Evolutionary conservation across 2,797 vertebrate species (phyloP).

Genomic region (Octomys mimax): DNA sequence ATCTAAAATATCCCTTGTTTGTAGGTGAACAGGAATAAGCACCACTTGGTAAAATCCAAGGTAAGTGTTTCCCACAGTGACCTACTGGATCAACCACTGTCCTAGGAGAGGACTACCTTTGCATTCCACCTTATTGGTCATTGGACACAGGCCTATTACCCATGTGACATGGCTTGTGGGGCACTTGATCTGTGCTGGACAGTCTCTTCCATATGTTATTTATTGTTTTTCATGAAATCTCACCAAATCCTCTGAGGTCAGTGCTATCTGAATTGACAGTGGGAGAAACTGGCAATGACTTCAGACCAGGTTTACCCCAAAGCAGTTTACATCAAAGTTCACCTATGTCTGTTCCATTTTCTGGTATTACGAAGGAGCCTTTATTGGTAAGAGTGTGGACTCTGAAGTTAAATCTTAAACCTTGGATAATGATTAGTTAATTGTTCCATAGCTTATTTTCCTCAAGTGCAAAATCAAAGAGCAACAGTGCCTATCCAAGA

Average conservation of each 20-base stretch:
- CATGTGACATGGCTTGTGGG: not conserved
- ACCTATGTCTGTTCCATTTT: not conserved
- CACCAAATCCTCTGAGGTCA: not conserved
- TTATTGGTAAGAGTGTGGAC: not conserved
- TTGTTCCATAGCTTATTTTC: not conserved
- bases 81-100: accelerated
- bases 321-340: not conserved
- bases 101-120: not conserved
- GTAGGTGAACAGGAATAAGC: not conserved
- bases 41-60: not conserved
- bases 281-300: not conserved
- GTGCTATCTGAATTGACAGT: not conserved
- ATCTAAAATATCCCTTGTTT: not conserved
- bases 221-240: not conserved
- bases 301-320: not conserved
- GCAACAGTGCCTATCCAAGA: not conserved
- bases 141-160: not conserved
- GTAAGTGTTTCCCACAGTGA: accelerated
- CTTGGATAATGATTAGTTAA: not conserved
- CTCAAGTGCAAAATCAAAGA: not conserved
- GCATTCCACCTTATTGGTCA: accelerated
- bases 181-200: accelerated
- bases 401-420: not conserved
- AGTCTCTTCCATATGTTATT: not conserved
- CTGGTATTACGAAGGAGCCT: not conserved